Conservation (phyloP, 2,113 vertebrate genomes). For the Crypturellus undulatus region DNA sequence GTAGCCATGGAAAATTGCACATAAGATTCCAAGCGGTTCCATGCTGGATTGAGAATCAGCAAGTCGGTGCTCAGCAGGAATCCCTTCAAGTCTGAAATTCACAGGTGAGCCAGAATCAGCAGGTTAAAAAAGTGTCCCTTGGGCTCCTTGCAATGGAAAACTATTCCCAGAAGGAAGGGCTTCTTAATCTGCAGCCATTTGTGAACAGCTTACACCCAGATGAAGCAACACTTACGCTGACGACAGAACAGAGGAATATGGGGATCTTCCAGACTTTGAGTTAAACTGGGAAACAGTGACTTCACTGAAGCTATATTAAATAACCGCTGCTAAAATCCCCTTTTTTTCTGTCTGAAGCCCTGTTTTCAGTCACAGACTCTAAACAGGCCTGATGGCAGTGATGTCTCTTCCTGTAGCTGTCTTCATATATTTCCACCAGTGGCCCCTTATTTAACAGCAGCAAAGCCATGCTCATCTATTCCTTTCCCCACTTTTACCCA, state of each 20-base stretch:
- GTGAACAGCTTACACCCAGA: neutral
- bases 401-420: neutral
- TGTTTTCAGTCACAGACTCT: neutral
- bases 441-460: neutral
- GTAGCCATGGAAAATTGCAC: neutral
- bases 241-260: neutral
- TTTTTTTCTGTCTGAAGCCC: neutral
- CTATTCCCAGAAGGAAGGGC: neutral
- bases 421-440: neutral
- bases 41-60: rapidly evolving
- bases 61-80: neutral
- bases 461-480: neutral
- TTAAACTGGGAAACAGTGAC: neutral
- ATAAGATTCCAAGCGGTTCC: neutral
- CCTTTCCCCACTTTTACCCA: neutral
- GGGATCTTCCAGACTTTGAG: neutral
- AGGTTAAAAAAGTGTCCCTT: neutral
- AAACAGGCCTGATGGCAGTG: neutral
- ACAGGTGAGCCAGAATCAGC: neutral
- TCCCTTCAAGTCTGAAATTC: neutral
- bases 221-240: neutral
- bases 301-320: neutral
- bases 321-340: neutral
- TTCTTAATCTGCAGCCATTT: neutral
- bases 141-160: neutral